Base-by-base conservation (phyloP, 2,113 vertebrate genomes). In the Sterrhoptilus dennistouni region DNA sequence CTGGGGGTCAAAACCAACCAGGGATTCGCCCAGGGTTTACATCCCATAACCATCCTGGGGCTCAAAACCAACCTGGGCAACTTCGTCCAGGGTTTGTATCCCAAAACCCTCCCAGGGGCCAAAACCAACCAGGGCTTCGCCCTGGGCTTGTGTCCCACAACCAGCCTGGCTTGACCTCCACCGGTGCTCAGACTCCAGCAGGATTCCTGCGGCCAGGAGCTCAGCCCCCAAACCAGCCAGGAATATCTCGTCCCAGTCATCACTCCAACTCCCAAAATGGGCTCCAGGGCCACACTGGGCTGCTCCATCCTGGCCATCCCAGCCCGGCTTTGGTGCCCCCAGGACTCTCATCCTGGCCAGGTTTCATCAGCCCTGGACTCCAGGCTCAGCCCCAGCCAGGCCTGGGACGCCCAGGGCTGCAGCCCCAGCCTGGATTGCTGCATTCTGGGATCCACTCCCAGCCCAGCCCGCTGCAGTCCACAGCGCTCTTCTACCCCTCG, bases 71-170 rank as follows among this genome's bases (percentile, higher is more conserved):
- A 5, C 77, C 63, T 1, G 50, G 40, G 9, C 5, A 47, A 2
- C 15, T 4, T 2, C 69, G 0, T 0, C 25, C 47, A 0, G 36
- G 12, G 2, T 0, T 0, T 33, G 63, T 28, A 17, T 12, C 3
- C 56, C 84, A 9, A 31, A 47, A 14, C 31, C 31, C 27, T 19
- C 53, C 33, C 11, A 9, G 44, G 1, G 10, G 7, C 1, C 89
- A 63, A 4, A 40, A 3, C 3, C 89, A 45, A 3, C 6, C 42
- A 2, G 71, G 59, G 0, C 2, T 57, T 16, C 83, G 1, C 2
- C 53, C 63, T 0, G 72, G 33, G 19, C 0, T 24, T 24, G 38
- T 8, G 14, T 56, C 42, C 50, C 50, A 27, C 5, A 86, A 12
- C 64, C 54, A 53, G 28, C 79, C 71, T 33, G 49, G 38, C 20